phyloP scores from a whole-genome alignment of 2,888 invertebrate genomes.

The Euphydryas editha region DNA sequence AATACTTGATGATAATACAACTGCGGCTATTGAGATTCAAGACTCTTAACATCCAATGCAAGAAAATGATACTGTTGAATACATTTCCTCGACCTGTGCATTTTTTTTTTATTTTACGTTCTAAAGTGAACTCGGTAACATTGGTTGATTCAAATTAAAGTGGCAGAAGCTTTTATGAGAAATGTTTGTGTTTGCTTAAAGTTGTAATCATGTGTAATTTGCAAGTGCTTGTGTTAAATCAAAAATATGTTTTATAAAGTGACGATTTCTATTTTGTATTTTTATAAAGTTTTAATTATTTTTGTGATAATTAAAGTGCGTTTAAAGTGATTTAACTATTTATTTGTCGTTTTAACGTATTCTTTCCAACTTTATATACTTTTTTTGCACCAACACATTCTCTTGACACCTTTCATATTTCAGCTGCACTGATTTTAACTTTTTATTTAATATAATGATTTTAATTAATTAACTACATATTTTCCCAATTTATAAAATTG shows the following conservation, averaged over 20 bases:
- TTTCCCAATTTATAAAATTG: neutral
- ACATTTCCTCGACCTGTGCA: too few species aligned
- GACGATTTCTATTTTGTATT: constrained; percentile 44
- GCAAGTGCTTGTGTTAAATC: neutral
- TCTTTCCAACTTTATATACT: neutral
- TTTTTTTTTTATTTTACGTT: too few species aligned
- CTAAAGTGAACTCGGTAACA: too few species aligned
- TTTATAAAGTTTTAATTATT: constrained; percentile 30
- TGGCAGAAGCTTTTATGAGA: too few species aligned
- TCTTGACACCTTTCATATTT: constrained; percentile 15
- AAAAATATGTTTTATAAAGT: neutral
- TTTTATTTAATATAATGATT: constrained; percentile 8
- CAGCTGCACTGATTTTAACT: constrained; percentile 36
- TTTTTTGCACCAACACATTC: constrained; percentile 5
- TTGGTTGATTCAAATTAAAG: too few species aligned
- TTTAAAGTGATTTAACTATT: neutral
- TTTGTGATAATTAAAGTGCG: constrained; percentile 8
- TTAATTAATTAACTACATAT: neutral
- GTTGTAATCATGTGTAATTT: neutral
- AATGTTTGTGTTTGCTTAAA: neutral
- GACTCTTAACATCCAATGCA: too few species aligned
- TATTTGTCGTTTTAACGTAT: constrained; percentile 5
- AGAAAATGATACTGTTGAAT: too few species aligned
- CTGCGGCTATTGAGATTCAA: too few species aligned
- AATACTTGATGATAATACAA: too few species aligned